These are phyloP conservation scores for Platycnemis pennipes DNA, from an alignment of 2,888 invertebrate genomes.

Conservation along the genomic window DNA sequence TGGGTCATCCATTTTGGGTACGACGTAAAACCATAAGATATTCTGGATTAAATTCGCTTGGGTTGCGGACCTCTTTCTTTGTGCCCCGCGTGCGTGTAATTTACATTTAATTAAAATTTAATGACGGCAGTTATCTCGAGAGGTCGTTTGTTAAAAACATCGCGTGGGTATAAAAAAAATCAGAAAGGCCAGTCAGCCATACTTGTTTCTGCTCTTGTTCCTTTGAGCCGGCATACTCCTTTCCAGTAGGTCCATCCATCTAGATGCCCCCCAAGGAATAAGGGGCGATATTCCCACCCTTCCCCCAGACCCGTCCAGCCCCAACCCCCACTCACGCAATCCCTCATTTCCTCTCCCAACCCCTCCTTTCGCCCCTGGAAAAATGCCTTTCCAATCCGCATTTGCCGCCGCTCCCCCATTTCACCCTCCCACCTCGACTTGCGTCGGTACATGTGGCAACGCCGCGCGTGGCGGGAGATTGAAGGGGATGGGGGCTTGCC, in stretches of 20 bases:
- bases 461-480: neutral
- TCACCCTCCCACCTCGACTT: neutral
- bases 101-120: constrained; percentile 22
- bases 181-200: constrained; percentile 30
- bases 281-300: neutral
- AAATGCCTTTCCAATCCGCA: constrained; percentile 33
- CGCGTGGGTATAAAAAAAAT: neutral
- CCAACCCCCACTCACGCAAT: neutral
- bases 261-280: neutral
- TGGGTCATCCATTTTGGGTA: neutral
- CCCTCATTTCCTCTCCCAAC: constrained; percentile 22
- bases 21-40: neutral
- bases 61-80: neutral
- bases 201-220: constrained; percentile 42
- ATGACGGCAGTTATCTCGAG: neutral
- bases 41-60: neutral
- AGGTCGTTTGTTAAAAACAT: constrained; percentile 12
- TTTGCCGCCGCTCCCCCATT: neutral
- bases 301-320: neutral
- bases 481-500: neutral
- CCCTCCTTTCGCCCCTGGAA: neutral
- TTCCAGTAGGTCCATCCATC: neutral
- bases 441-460: neutral
- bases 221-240: neutral
- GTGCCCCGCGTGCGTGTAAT: neutral